A percentile compares a stretch with the other conserved stretches of the same genome.
Conservation (phyloP, 2,888 invertebrate genomes). For the Tubiluchus corallicola region DNA sequence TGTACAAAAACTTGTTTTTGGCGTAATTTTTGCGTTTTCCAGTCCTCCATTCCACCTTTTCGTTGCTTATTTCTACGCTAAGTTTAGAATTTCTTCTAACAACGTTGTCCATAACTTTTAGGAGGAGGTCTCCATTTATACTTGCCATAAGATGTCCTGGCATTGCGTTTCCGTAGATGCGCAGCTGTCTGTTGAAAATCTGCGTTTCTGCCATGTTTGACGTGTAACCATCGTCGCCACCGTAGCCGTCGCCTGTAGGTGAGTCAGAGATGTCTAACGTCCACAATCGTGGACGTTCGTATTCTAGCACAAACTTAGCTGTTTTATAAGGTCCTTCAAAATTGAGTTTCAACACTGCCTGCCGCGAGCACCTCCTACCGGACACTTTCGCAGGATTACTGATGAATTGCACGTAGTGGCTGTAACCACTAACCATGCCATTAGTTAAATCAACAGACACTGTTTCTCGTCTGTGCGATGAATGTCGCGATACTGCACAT, state of each 20-base stretch:
- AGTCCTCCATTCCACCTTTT: slow-evolving; percentile 19
- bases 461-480: slow-evolving; percentile 10
- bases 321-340: slow-evolving; percentile 21
- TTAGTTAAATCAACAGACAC: slow-evolving; percentile 21
- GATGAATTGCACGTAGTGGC: slow-evolving; percentile 21
- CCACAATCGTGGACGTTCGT: slow-evolving; percentile 24
- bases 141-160: slow-evolving; percentile 23
- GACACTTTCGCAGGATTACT: slow-evolving; percentile 16
- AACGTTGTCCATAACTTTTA: slow-evolving; percentile 22
- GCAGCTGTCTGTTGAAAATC: slow-evolving; percentile 23
- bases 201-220: slow-evolving; percentile 25
- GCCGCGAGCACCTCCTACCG: slow-evolving; percentile 17
- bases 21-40: slow-evolving; percentile 19
- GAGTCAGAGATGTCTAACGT: slow-evolving; percentile 25
- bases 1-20: slow-evolving; percentile 23
- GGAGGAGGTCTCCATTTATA: slow-evolving; percentile 23
- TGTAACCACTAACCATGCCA: slow-evolving; percentile 24
- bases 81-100: slow-evolving; percentile 18
- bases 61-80: slow-evolving; percentile 17
- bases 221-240: slow-evolving; percentile 21
- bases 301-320: slow-evolving; percentile 18
- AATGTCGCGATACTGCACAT: no score
- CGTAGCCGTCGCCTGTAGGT: slow-evolving; percentile 22
- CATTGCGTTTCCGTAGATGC: slow-evolving; percentile 24
- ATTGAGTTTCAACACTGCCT: slow-evolving; percentile 23